Conservation (phyloP, 2,888 invertebrate species). For the Pteria penguin region DNA sequence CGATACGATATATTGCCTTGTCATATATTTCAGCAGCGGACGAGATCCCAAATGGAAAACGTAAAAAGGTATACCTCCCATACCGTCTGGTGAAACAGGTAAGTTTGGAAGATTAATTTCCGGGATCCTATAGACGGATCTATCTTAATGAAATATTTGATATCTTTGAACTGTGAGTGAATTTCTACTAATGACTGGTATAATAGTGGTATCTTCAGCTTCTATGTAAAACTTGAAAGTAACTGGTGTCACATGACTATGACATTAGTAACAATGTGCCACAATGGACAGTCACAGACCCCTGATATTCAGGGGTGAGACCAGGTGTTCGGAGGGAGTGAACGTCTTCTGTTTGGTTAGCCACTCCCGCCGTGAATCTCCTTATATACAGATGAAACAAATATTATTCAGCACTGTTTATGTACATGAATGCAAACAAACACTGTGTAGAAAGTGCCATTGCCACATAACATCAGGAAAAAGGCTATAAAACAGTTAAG, state of each 20-base stretch:
- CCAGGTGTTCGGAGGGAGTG: not conserved
- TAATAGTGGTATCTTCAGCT: too few species aligned
- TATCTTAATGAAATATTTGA: not conserved
- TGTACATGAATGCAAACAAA: too few species aligned
- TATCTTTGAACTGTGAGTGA: not conserved
- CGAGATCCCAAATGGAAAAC: not conserved
- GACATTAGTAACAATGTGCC: too few species aligned
- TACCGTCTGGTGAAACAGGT: not conserved
- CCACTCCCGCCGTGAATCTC: too few species aligned
- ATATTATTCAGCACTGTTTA: too few species aligned
- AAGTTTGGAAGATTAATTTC: not conserved
- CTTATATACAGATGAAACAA: too few species aligned
- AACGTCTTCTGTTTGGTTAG: not conserved
- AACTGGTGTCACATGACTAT: too few species aligned
- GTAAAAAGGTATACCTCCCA: not conserved
- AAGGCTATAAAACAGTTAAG: not conserved
- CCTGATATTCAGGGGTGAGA: not conserved
- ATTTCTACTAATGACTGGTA: constrained; percentile 1
- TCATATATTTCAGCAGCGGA: not conserved
- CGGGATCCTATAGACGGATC: not conserved
- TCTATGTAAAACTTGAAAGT: too few species aligned
- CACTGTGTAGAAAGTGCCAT: too few species aligned
- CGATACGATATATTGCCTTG: not conserved
- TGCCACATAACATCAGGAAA: not conserved
- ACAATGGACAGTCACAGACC: too few species aligned